phyloP scores from a whole-genome alignment of 2,113 vertebrate genomes.

The Strix aluco region DNA sequence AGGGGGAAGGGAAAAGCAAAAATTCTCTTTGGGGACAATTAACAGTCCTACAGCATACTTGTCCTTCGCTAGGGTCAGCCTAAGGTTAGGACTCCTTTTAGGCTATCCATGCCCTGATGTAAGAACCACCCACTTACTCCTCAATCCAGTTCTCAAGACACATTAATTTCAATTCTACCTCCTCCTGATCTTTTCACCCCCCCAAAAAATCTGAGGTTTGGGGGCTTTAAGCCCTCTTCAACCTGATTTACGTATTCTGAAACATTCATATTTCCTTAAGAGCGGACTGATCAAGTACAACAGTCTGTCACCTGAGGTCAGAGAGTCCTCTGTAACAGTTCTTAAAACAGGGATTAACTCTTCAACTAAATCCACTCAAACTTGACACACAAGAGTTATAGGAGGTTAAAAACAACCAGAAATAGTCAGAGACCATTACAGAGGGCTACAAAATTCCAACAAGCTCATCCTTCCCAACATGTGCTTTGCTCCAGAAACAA shows the following conservation, averaged over 20 bases:
- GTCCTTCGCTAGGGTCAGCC: background rate
- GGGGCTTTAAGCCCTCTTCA: background rate
- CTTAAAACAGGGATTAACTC: background rate
- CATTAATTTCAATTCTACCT: background rate
- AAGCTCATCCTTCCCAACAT: background rate
- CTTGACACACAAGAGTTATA: fast-evolving
- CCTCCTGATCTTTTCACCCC: background rate
- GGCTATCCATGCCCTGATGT: fast-evolving
- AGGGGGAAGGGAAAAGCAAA: background rate
- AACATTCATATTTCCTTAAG: background rate
- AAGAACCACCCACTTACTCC: background rate
- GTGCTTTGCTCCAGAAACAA: background rate
- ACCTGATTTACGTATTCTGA: fast-evolving
- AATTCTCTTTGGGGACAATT: background rate
- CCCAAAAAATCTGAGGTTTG: background rate
- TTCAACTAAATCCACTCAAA: background rate
- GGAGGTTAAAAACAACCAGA: background rate
- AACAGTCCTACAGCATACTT: fast-evolving
- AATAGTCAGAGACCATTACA: background rate
- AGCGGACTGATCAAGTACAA: fast-evolving
- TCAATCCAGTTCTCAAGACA: background rate
- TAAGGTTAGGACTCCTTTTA: background rate
- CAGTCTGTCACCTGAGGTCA: background rate
- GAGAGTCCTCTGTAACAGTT: background rate
- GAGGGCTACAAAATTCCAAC: background rate